Evolutionary conservation across 2,888 invertebrate genomes (phyloP).

Genomic region (Agrotis segetum): DNA sequence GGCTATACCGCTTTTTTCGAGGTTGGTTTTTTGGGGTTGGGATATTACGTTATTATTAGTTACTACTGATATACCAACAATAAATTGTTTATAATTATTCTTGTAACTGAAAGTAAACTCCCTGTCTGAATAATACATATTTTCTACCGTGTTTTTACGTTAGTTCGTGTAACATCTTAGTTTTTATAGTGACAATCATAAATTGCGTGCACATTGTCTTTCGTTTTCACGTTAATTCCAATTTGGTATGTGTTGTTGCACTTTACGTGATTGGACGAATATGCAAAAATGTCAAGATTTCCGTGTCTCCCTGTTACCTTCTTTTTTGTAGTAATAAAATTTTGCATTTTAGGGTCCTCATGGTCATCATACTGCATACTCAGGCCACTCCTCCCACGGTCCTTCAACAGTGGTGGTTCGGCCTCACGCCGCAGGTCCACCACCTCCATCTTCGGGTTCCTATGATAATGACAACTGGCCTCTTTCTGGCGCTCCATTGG

Average conservation of each 20-base stretch:
- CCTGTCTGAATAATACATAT: not conserved
- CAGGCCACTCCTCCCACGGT: conserved; percentile 36
- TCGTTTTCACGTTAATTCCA: conserved; percentile 25
- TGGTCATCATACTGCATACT: conserved; percentile 49
- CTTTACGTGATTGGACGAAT: too few species aligned
- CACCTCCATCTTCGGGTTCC: conserved; percentile 79
- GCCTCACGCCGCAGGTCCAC: conserved; percentile 76
- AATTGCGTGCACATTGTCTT: conserved; percentile 45
- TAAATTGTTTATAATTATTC: not conserved
- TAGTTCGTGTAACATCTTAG: conserved; percentile 22
- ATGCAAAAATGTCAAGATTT: too few species aligned
- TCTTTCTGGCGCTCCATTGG: conserved; percentile 92
- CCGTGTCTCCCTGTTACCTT: too few species aligned
- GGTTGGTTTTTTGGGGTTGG: not conserved
- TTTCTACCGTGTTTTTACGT: conserved; percentile 20
- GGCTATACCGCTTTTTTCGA: not conserved
- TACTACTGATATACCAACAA: too few species aligned
- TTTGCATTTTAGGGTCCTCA: conserved; percentile 53
- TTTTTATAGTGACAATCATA: conserved; percentile 45
- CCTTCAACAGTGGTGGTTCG: conserved; percentile 74
- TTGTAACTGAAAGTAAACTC: not conserved
- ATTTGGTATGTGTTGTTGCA: not conserved
- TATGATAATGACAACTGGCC: conserved; percentile 89
- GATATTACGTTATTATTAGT: too few species aligned
- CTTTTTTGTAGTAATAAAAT: too few species aligned